These are phyloP conservation scores for Stenolophus ochropezus DNA, from an alignment of 2,888 invertebrate species.

Conservation along the genomic window DNA sequence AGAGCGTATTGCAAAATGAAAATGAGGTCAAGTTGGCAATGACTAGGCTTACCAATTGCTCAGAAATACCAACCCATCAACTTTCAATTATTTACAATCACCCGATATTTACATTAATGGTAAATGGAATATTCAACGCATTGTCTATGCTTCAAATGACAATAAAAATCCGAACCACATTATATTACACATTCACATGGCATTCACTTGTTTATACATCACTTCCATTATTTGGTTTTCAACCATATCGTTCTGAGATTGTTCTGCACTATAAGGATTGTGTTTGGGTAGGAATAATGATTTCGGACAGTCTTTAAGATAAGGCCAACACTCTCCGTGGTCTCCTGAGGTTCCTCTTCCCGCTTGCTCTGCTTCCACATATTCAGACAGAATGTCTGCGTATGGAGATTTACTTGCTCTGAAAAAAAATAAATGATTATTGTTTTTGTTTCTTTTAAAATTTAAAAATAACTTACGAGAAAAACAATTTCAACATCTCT, in stretches of 20 bases:
- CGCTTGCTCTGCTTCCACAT: constrained; percentile 86
- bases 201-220: constrained; percentile 67
- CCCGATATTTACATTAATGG: background rate
- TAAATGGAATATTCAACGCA: background rate
- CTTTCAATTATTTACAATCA: too few relatives aligned
- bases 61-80: too few relatives aligned
- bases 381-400: constrained; percentile 82
- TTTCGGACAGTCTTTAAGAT: constrained; percentile 87
- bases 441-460: background rate
- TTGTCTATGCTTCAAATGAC: constrained; percentile 11
- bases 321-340: constrained; percentile 89
- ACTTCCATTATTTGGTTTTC: constrained; percentile 65
- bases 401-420: constrained; percentile 90
- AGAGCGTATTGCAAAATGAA: too few relatives aligned
- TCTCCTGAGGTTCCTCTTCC: constrained; percentile 77
- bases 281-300: constrained; percentile 81
- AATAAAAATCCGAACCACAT: constrained; percentile 13
- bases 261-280: constrained; percentile 73
- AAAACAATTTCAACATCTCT: constrained; percentile 87
- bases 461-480: constrained; percentile 79
- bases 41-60: too few relatives aligned
- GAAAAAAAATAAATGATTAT: constrained; percentile 63
- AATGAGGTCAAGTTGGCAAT: too few relatives aligned
- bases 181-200: constrained; percentile 65
- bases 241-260: constrained; percentile 65